Evolutionary conservation across 2,113 vertebrate species (phyloP).

Genomic region (Odocoileus hemionus): DNA sequence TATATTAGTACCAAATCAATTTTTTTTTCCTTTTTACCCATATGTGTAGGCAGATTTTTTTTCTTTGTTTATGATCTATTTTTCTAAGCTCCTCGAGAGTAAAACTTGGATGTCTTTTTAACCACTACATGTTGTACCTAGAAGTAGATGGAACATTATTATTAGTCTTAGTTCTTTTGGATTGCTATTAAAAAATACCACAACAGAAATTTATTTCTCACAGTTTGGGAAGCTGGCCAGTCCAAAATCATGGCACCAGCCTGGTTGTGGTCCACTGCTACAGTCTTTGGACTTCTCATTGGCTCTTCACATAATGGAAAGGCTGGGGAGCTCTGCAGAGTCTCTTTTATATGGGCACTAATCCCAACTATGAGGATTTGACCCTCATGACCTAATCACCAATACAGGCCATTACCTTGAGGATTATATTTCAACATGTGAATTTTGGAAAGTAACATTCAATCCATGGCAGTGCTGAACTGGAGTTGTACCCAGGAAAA

Average conservation of each 20-base stretch:
- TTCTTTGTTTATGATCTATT: background rate
- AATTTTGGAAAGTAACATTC: background rate
- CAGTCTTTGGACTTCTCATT: background rate
- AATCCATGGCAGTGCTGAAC: background rate
- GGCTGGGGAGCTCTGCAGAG: too few species aligned
- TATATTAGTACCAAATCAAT: background rate
- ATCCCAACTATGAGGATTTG: background rate
- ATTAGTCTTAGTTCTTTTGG: background rate
- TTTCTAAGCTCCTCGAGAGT: background rate
- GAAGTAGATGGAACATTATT: background rate
- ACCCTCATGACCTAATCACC: background rate
- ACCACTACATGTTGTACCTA: fast-evolving
- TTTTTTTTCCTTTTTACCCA: background rate
- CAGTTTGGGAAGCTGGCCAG: background rate
- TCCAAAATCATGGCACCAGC: background rate
- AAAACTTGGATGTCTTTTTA: background rate
- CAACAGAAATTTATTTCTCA: background rate
- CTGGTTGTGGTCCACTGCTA: background rate
- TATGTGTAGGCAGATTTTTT: background rate
- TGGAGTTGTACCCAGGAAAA: background rate
- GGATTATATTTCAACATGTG: background rate
- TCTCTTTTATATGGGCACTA: background rate
- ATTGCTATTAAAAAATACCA: background rate
- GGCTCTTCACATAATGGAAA: background rate
- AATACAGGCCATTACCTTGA: background rate